These are phyloP conservation scores for Brachyptera risi DNA, from an alignment of 2,888 invertebrate species.

Conservation along the genomic window DNA sequence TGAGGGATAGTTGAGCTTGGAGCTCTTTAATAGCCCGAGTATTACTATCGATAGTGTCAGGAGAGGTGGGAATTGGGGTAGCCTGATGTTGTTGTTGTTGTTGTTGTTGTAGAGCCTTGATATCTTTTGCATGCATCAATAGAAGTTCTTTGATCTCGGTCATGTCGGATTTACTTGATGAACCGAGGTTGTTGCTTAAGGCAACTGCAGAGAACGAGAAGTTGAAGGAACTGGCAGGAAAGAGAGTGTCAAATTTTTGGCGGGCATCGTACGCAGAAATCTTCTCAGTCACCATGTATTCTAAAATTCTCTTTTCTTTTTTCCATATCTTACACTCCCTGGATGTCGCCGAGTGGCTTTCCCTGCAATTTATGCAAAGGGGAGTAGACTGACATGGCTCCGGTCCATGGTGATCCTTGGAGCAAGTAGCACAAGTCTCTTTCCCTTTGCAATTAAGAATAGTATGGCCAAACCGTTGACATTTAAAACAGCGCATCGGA, in stretches of 20 bases:
- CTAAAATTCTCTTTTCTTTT: no score
- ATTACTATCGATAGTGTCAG: neutral
- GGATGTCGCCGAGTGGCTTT: neutral
- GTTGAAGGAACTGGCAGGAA: no score
- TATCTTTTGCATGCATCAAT: no score
- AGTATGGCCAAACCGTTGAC: neutral
- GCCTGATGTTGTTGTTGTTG: no score
- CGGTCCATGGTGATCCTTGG: neutral
- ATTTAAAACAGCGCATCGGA: neutral
- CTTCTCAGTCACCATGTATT: no score
- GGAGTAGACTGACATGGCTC: neutral
- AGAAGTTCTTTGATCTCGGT: no score
- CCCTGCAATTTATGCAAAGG: neutral
- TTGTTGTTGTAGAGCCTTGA: no score
- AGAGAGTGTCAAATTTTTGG: no score
- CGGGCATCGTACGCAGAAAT: no score
- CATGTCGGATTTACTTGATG: no score
- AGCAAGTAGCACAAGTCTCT: neutral
- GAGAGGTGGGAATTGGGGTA: neutral
- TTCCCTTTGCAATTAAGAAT: neutral
- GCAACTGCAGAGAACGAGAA: no score
- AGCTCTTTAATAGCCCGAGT: neutral
- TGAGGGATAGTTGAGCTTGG: neutral
- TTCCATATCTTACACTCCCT: neutral
- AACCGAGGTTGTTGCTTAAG: no score